Conservation (phyloP, 2,888 invertebrate genomes). For the Sarcophaga carnaria region DNA sequence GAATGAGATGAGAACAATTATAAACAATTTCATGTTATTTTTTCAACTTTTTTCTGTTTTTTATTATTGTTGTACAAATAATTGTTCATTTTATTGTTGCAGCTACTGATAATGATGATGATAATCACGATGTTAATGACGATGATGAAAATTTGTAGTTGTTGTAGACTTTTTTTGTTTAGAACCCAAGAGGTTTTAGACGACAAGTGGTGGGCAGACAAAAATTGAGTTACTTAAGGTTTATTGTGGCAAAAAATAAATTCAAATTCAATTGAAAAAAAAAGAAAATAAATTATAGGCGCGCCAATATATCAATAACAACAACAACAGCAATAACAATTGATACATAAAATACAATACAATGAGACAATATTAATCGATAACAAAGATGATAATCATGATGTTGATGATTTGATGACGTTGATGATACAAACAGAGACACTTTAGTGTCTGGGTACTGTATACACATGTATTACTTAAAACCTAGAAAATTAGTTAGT, state of each 20-base stretch:
- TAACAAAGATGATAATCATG: conserved; percentile 17
- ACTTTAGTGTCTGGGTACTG: neutral
- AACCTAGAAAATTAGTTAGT: conserved; percentile 6
- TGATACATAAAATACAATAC: conserved; percentile 22
- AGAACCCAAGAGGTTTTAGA: neutral
- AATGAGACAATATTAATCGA: conserved; percentile 42
- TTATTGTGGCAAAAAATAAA: neutral
- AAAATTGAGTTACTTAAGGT: neutral
- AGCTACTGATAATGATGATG: neutral
- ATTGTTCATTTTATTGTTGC: conserved; percentile 36
- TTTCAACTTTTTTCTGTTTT: neutral
- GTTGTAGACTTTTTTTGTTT: neutral
- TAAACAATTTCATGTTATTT: conserved; percentile 13
- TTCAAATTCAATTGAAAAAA: neutral
- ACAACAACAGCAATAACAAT: conserved; percentile 47
- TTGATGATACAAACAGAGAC: conserved; percentile 5
- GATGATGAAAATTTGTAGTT: too few relatives aligned
- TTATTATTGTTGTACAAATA: neutral
- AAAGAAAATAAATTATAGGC: conserved; percentile 29
- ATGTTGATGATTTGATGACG: neutral
- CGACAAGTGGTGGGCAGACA: neutral
- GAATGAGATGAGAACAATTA: conserved; percentile 22
- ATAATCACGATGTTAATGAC: neutral
- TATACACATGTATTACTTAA: neutral
- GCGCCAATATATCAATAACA: conserved; percentile 31